These are phyloP conservation scores for Xestia c-nigrum DNA, from an alignment of 2,888 invertebrate genomes.

Conservation along the genomic window DNA sequence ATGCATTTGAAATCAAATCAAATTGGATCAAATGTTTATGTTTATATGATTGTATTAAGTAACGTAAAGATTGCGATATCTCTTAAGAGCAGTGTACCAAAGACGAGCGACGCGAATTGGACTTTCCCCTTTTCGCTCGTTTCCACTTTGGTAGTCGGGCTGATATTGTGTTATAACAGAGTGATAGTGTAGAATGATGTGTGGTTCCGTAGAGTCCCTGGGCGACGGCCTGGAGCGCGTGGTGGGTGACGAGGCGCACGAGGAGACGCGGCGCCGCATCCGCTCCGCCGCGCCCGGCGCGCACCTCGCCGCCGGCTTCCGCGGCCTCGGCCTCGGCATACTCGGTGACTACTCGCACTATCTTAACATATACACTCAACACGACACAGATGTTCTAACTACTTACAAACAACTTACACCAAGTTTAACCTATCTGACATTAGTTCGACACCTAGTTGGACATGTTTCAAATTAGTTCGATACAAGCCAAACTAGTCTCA, in stretches of 20 bases:
- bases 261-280: constrained; percentile 96
- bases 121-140: not conserved
- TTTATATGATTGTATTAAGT: not conserved
- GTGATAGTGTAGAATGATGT: not conserved
- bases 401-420: too few relatives aligned
- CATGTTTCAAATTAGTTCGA: not conserved
- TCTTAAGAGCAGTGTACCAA: not conserved
- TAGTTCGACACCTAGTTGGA: not conserved
- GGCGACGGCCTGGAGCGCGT: constrained; percentile 97
- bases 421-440: not conserved
- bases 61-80: not conserved
- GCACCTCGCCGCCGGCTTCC: constrained; percentile 97
- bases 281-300: constrained; percentile 91
- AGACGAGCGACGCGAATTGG: not conserved
- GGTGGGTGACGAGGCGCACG: constrained; percentile 97
- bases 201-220: constrained; percentile 92
- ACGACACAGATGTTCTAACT: too few relatives aligned
- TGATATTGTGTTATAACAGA: too few relatives aligned
- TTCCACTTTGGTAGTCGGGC: not conserved
- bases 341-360: constrained; percentile 10
- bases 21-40: too few relatives aligned
- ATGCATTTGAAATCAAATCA: not conserved
- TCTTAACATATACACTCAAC: too few relatives aligned
- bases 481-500: not conserved
- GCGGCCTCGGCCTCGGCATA: constrained; percentile 98